Conservation (phyloP, 92 coral and sea anemone genomes). For the Chrysogorgia sp. region DNA sequence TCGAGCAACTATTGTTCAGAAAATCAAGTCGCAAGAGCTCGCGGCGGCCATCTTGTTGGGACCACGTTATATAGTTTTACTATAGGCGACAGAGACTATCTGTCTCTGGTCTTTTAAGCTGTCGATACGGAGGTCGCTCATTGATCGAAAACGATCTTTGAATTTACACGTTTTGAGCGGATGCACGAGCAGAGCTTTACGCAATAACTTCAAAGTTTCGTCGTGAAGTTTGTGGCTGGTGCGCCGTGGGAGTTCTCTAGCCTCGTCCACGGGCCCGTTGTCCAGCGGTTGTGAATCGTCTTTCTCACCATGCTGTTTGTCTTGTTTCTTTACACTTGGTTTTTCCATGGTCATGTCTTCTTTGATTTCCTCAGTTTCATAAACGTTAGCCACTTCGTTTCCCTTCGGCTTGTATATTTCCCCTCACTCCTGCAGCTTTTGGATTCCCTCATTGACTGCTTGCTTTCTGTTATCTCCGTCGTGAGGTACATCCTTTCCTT, state of each 20-base stretch:
- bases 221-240: neutral
- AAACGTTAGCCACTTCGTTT: neutral
- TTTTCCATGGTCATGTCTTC: neutral
- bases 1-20: too few species aligned
- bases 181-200: constrained; percentile 27
- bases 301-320: neutral
- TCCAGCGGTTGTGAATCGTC: neutral
- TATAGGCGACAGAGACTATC: too few species aligned
- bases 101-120: too few species aligned
- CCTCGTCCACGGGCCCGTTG: neutral
- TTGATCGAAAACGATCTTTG: constrained; percentile 26
- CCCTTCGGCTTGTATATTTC: neutral
- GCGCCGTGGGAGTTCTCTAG: neutral
- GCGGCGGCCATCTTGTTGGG: too few species aligned
- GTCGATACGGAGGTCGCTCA: constrained; percentile 31
- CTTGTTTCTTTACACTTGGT: neutral
- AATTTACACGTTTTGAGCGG: constrained; percentile 25
- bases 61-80: too few species aligned
- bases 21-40: too few species aligned
- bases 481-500: too few species aligned
- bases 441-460: neutral
- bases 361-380: neutral
- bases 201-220: neutral
- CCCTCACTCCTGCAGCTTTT: neutral
- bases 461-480: neutral